Evolutionary conservation across 1,140 invertebrate genomes (phyloP), one percentile per base, ranked within the genome.

Genomic region (Pogonomyrmex barbatus): DNA sequence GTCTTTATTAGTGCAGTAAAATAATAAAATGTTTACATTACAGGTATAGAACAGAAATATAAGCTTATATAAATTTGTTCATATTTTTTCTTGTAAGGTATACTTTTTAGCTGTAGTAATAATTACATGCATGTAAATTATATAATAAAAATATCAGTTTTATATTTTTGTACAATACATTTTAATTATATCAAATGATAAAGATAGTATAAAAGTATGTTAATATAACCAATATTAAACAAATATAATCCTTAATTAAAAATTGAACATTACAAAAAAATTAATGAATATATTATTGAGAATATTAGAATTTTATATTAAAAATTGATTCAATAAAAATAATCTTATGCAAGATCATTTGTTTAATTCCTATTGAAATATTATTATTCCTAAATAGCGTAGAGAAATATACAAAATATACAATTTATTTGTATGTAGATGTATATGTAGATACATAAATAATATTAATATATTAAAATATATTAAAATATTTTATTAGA

Each of bases 151-250:
- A 82, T 65, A 12, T 47, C n/a, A 79, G 47, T 56, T 30, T 47
- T 83, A 45, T 73, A 75, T 73, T 75, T 75, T 60, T 83, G 50
- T 47, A 73, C 54, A 60, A 82, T 54, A 81, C 47, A 39, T 73
- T 73, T 60, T 42, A 56, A 79, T 62, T 47, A 78, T 3, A 30
- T 70, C 33, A 81, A 45, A 56, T 56, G 1, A 79, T 52, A 63
- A 67, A 8, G 52, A 67, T 58, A 75, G 2, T n/a, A 50, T 24
- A 71, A 39, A 60, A 4, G 17, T 12, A 14, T 52, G 9, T 36
- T 65, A 30, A 45, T 10, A 30, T 54, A 47, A 65, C n/a, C 2
- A 78, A 79, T 42, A 54, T 81, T 81, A 56, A 63, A 81, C 8
- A 81, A 56, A 24, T 12, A 76, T 39, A 4, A 42, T 75, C 12